Percentiles rank a stretch among this genome's conserved stretches.
phyloP scores from a whole-genome alignment of 2,113 vertebrate genomes.

The Labrus mixtus region DNA sequence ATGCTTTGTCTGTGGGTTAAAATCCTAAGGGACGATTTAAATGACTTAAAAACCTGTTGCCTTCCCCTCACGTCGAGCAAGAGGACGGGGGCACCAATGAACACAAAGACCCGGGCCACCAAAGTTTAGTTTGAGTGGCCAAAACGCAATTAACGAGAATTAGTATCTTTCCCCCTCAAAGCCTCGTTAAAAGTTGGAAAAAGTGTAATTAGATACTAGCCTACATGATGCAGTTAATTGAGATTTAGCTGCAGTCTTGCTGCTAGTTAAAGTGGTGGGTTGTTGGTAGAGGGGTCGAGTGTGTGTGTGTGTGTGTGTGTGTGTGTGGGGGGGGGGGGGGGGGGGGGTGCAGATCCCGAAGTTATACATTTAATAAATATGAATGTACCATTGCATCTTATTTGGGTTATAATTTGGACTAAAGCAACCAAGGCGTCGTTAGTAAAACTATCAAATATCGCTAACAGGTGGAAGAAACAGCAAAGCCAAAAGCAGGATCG shows the following conservation, averaged over 20 bases:
- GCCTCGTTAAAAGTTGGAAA: neutral
- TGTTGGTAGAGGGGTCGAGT: neutral
- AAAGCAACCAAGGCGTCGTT: neutral
- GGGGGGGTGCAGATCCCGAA: slow-evolving; percentile 1
- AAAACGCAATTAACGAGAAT: neutral
- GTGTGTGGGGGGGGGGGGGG: neutral
- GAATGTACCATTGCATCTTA: neutral
- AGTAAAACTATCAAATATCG: neutral
- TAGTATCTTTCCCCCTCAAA: neutral
- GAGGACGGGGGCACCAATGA: slow-evolving; percentile 37
- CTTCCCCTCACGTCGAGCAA: slow-evolving; percentile 44
- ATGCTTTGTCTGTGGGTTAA: neutral
- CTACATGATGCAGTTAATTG: neutral
- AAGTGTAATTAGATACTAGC: neutral
- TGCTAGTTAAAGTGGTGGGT: neutral
- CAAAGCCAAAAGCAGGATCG: neutral
- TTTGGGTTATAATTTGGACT: neutral
- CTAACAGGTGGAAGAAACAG: slow-evolving; percentile 1
- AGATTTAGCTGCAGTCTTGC: neutral
- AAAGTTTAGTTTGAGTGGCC: slow-evolving; percentile 48
- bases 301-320: neutral
- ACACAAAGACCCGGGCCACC: slow-evolving; percentile 65
- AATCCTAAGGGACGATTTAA: slow-evolving; percentile 46
- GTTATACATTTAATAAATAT: neutral
- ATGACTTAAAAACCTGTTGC: slow-evolving; percentile 77